Conservation (phyloP, 2,113 vertebrate genomes). For the Maylandia zebra region DNA sequence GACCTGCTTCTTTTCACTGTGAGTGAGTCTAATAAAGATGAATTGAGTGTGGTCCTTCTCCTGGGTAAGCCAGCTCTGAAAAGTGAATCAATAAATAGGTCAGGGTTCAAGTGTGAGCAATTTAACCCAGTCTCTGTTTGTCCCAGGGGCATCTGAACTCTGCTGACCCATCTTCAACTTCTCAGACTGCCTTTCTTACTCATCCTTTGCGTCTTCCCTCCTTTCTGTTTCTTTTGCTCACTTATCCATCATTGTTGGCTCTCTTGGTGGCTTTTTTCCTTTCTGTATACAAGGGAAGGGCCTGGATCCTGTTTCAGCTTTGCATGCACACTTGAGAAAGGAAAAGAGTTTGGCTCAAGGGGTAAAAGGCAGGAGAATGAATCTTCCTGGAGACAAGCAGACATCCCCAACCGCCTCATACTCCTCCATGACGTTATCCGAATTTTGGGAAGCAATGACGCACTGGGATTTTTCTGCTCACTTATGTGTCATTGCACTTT, state of each 20-base stretch:
- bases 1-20: background rate
- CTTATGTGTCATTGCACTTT: background rate
- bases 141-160: background rate
- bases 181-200: background rate
- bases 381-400: background rate
- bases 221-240: background rate
- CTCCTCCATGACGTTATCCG: background rate
- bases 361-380: background rate
- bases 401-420: background rate
- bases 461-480: background rate
- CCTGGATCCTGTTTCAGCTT: background rate
- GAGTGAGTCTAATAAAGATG: background rate
- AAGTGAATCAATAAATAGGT: slow-evolving; percentile 8
- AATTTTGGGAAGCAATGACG: background rate
- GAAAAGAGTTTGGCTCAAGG: background rate
- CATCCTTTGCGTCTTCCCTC: background rate
- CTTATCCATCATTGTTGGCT: background rate
- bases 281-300: background rate
- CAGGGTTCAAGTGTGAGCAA: slow-evolving; percentile 32
- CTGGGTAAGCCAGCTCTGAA: background rate
- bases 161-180: background rate
- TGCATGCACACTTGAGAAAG: background rate
- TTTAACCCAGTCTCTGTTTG: background rate
- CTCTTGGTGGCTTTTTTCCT: background rate
- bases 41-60: background rate